These are phyloP conservation scores for Sialia sialis DNA, from an alignment of 2,113 vertebrate species.

Conservation along the genomic window DNA sequence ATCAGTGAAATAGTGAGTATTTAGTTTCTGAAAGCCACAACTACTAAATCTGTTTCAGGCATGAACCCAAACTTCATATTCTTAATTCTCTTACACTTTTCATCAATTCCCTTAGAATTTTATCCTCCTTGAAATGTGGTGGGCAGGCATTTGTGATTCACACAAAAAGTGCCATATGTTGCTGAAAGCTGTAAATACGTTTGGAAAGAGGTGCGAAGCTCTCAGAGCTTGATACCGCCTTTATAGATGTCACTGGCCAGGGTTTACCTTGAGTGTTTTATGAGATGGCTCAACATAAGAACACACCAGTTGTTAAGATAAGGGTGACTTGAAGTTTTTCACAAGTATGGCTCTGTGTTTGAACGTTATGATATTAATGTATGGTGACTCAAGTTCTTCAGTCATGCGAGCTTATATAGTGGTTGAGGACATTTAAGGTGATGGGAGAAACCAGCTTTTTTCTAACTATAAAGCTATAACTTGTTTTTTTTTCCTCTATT, in stretches of 20 bases:
- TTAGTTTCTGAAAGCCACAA: background rate
- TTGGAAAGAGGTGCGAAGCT: background rate
- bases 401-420: background rate
- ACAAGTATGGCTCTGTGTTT: background rate
- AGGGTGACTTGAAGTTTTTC: background rate
- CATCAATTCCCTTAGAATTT: background rate
- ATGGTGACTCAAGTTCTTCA: background rate
- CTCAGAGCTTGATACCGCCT: background rate
- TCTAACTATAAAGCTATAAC: background rate
- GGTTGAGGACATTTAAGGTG: background rate
- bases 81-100: background rate
- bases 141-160: background rate
- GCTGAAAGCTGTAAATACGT: background rate
- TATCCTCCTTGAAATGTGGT: background rate
- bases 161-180: background rate
- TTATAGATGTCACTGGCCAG: background rate
- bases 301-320: background rate
- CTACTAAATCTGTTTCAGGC: background rate
- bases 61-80: background rate
- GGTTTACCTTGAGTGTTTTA: background rate
- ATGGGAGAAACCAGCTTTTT: background rate
- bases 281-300: background rate
- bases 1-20: background rate
- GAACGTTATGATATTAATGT: background rate
- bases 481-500: background rate